Conservation (phyloP, 2,797 vertebrate genomes). For the Margarornis squamiger region DNA sequence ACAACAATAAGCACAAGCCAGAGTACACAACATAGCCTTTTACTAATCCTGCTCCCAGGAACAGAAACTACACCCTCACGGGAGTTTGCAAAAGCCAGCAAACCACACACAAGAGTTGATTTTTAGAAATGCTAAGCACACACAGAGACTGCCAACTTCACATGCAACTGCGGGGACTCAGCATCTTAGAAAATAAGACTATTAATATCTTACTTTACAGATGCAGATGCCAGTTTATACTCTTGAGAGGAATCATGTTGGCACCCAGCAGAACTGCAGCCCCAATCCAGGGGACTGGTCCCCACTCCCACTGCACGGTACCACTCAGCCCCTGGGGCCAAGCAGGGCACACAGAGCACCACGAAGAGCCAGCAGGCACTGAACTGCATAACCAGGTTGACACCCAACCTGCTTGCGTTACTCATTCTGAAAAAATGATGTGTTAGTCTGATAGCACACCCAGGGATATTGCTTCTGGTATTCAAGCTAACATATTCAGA, state of each 20-base stretch:
- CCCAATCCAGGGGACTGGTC: background rate
- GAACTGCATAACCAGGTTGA: background rate
- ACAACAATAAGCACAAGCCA: slow-evolving; percentile 45
- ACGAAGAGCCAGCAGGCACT: background rate
- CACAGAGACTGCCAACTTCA: background rate
- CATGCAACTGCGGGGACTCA: background rate
- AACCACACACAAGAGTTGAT: background rate
- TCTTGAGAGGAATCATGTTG: background rate
- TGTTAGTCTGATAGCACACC: background rate
- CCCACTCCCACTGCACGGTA: background rate
- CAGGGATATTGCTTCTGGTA: background rate
- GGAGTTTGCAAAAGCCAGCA: slow-evolving; percentile 23
- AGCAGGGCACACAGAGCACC: background rate
- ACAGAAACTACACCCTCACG: slow-evolving; percentile 23
- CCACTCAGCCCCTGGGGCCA: background rate
- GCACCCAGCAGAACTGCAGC: background rate
- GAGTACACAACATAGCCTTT: slow-evolving; percentile 16
- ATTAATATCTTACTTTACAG: background rate
- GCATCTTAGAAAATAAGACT: background rate
- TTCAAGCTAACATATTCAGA: background rate
- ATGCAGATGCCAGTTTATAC: background rate
- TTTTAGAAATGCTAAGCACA: slow-evolving; percentile 8
- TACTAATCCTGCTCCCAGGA: slow-evolving; percentile 41
- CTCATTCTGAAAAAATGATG: background rate
- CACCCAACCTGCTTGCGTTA: background rate